These are phyloP conservation scores for Lysandra bellargus DNA, from an alignment of 2,888 invertebrate species.

Conservation along the genomic window DNA sequence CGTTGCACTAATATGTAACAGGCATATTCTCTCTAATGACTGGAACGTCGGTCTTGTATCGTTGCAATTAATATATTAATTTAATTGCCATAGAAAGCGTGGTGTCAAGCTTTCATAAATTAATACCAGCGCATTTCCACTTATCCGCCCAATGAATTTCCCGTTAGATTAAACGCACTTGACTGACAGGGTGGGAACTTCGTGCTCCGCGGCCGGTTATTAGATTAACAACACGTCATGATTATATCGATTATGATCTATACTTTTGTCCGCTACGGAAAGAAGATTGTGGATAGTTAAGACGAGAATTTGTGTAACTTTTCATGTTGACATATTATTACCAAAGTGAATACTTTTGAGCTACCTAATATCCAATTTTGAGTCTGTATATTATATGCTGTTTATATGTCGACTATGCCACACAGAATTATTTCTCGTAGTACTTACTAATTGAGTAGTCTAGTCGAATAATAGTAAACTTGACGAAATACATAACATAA, in stretches of 20 bases:
- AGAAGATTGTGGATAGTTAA: not conserved
- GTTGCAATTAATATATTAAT: slow-evolving; percentile 2
- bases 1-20: not conserved
- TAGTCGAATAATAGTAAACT: not conserved
- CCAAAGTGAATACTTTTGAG: not conserved
- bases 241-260: not conserved
- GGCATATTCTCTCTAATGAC: not conserved
- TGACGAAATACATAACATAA: not conserved
- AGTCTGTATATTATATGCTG: not conserved
- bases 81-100: slow-evolving; percentile 17
- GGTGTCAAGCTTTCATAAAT: slow-evolving; percentile 24
- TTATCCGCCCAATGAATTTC: slow-evolving; percentile 6
- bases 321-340: too few relatives aligned
- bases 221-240: not conserved
- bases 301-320: too few relatives aligned
- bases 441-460: not conserved
- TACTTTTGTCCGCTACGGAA: not conserved
- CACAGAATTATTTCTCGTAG: not conserved
- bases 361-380: too few relatives aligned
- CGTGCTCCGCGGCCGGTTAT: not conserved
- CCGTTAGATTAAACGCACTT: slow-evolving; percentile 20
- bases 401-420: not conserved
- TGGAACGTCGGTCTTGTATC: not conserved
- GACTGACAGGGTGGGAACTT: slow-evolving; percentile 1
- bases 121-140: slow-evolving; percentile 18